These are phyloP conservation scores for Helicolenus hilgendorfi DNA, from an alignment of 2,797 vertebrate species.

Conservation along the genomic window DNA sequence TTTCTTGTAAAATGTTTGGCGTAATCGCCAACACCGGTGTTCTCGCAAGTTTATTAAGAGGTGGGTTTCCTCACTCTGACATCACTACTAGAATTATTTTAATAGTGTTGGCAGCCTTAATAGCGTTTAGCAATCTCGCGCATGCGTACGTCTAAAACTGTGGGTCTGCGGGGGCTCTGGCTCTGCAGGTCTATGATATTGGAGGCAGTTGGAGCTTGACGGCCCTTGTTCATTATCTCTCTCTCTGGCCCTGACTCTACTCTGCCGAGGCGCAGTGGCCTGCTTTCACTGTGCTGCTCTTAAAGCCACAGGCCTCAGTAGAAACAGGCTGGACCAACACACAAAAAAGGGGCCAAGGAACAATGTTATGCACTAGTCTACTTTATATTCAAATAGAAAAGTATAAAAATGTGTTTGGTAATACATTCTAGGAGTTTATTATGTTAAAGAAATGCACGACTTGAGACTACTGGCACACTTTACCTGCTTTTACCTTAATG, in stretches of 20 bases:
- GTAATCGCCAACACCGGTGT: fast-evolving
- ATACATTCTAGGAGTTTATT: background rate
- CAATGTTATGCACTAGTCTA: background rate
- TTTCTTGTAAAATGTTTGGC: fast-evolving
- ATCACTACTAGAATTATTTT: background rate
- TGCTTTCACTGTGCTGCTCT: slow-evolving; percentile 81
- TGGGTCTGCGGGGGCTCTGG: background rate
- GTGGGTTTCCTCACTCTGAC: too few species aligned
- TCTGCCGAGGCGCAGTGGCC: slow-evolving; percentile 81
- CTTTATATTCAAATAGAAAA: background rate
- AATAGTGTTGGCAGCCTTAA: background rate
- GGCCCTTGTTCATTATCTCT: slow-evolving; percentile 68
- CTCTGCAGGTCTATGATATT: background rate
- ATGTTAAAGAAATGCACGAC: background rate
- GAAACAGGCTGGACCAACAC: background rate
- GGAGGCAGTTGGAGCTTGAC: slow-evolving; percentile 64
- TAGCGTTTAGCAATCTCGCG: background rate
- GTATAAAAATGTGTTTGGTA: too few species aligned
- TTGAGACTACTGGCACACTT: background rate
- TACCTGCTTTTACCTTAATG: background rate
- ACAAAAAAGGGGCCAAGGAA: background rate
- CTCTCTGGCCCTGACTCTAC: slow-evolving; percentile 49
- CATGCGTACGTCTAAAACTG: background rate
- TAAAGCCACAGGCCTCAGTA: slow-evolving; percentile 56
- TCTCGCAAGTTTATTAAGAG: too few species aligned